Evolutionary conservation across 2,113 vertebrate genomes (phyloP).

Genomic region (Eleginops maclovinus): DNA sequence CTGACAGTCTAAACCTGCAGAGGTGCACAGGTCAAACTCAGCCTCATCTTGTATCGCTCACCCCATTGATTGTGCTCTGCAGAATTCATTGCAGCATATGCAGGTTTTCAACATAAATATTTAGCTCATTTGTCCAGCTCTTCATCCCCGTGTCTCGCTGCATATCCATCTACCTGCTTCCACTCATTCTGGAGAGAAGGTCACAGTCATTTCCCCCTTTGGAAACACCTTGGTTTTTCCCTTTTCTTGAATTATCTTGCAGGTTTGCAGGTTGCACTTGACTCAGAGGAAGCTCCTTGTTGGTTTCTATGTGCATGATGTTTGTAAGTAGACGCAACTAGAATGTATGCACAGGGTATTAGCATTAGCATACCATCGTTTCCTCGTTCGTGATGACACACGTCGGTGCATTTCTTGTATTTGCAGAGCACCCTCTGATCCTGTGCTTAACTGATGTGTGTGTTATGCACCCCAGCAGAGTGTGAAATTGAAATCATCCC

Average conservation of each 20-base stretch:
- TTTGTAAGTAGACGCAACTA: background rate
- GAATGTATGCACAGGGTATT: too few relatives aligned
- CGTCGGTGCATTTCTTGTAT: constrained; percentile 51
- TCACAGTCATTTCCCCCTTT: constrained; percentile 57
- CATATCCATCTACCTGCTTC: background rate
- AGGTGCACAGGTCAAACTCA: constrained; percentile 63
- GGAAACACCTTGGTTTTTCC: constrained; percentile 20
- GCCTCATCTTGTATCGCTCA: constrained; percentile 72
- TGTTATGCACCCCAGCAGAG: constrained; percentile 69
- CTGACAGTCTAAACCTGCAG: constrained; percentile 60
- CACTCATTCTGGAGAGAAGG: constrained; percentile 28
- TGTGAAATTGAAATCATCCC: constrained; percentile 79
- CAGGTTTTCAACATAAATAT: constrained; percentile 19
- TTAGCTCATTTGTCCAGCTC: constrained; percentile 19
- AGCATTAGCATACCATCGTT: constrained; percentile 14
- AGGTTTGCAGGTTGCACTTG: constrained; percentile 41
- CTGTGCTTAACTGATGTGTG: constrained; percentile 60
- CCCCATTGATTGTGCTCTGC: constrained; percentile 66
- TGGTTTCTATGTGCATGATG: background rate
- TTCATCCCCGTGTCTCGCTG: constrained; percentile 25
- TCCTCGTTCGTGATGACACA: constrained; percentile 62
- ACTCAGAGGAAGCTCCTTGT: constrained; percentile 36
- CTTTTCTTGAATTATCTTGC: constrained; percentile 59
- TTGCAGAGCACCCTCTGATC: constrained; percentile 14
- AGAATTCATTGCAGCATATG: constrained; percentile 62